Evolutionary conservation across 2,888 invertebrate species (phyloP), one percentile per base, ranked within the genome.

Genomic region (Amaurobius ferox): DNA sequence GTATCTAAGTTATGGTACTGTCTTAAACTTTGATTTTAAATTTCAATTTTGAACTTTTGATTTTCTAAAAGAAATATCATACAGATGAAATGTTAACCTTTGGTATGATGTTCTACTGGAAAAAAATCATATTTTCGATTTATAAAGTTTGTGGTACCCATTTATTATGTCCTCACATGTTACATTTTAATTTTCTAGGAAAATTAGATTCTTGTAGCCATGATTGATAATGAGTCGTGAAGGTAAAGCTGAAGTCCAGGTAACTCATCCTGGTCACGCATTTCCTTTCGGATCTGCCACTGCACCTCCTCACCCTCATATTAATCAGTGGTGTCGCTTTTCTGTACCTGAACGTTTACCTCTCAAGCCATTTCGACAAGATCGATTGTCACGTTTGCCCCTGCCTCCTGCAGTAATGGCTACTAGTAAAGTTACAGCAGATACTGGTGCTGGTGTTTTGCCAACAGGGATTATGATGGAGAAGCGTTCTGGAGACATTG

Each of bases 241-340:
- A 73, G 77, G 72, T 67, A 87, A 87, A 64, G 71, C 87, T 67
- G 87, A 87, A 76, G 73, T 87, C 68, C 87, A 87, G 74, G 87
- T 87, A 23, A 67, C 87, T 62, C 77, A 68, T 73, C 87, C 87
- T 87, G 80, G 87, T 87, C 67, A 70, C 66, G 79, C 81, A 73
- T 80, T 87, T 72, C 87, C 87, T 55, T 87, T 87, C 61, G 67
- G 71, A 19, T 72, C 77, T 19, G 61, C 72, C n/a, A 55, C 77
- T 16, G 67, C 67, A 35, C 77, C 80, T 7, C 80, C 87, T 40
- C 78, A 78, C 23, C 87, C 80, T 30, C 87, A 86, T 48, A 79
- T 86, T 40, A 86, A 29, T 68, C 86, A 87, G 87, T 87, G 87
- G 80, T 87, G 80, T 30, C 80, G 80, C 6, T 78, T 87, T 23